Evolutionary conservation across 1,140 invertebrate species (phyloP).

Genomic region (Drosophila repletoides): DNA sequence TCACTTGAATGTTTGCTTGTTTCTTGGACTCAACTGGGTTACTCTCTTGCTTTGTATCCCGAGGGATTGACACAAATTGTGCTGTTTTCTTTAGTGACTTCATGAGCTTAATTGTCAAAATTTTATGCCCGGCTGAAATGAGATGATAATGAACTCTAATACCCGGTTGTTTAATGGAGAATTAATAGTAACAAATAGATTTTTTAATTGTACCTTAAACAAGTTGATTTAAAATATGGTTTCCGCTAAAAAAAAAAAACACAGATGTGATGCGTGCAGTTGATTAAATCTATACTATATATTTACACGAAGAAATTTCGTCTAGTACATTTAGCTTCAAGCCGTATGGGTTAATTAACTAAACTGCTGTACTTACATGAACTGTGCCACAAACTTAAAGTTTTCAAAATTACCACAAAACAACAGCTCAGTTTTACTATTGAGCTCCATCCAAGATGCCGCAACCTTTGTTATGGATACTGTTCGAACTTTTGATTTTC

Average conservation of each 20-base stretch:
- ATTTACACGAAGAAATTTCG: too few species aligned
- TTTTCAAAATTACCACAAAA: not conserved
- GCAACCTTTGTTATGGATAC: slow-evolving; percentile 4
- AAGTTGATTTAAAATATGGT: too few species aligned
- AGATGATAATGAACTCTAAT: slow-evolving; percentile 1
- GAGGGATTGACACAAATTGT: too few species aligned
- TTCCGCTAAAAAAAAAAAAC: too few species aligned
- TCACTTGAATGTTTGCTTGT: not conserved
- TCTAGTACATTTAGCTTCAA: too few species aligned
- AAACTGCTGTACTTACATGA: slow-evolving; percentile 35
- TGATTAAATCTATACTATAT: too few species aligned
- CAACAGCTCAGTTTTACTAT: slow-evolving; percentile 24
- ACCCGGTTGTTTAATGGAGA: not conserved
- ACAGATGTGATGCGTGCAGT: too few species aligned
- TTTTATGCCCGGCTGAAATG: not conserved
- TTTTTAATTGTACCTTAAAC: too few species aligned
- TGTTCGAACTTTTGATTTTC: not conserved
- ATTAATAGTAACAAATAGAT: too few species aligned
- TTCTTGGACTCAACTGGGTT: too few species aligned
- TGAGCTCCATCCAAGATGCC: slow-evolving; percentile 25
- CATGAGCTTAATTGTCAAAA: too few species aligned
- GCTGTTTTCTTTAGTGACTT: not conserved
- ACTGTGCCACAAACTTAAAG: not conserved
- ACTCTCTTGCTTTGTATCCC: too few species aligned
- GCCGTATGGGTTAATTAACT: not conserved